Percentiles rank a stretch among this genome's conserved stretches.
Evolutionary conservation across 2,888 invertebrate genomes (phyloP).

Genomic region (Phyllotreta cruciferae): DNA sequence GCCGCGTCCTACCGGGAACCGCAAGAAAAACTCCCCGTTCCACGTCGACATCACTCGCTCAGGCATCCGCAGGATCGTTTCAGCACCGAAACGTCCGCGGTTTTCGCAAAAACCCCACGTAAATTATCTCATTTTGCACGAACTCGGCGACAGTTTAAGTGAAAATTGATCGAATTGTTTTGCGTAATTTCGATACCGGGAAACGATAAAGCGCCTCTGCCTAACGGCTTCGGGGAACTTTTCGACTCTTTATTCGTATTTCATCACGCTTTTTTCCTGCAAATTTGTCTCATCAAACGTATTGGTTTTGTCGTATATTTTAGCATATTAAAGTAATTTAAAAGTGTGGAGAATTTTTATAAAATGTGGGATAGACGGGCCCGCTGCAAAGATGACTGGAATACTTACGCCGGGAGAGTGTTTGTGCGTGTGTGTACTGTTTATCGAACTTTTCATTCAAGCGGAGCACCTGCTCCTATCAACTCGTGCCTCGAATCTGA

Average conservation of each 20-base stretch:
- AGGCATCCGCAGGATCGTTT: constrained; percentile 23
- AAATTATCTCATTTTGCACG: too few species aligned
- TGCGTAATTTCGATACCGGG: constrained; percentile 9
- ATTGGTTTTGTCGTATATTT: too few species aligned
- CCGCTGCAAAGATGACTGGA: too few species aligned
- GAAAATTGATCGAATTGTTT: constrained; percentile 17
- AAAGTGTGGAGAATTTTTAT: too few species aligned
- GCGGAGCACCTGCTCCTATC: constrained; percentile 6
- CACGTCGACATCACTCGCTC: constrained; percentile 25
- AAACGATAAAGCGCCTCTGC: neutral
- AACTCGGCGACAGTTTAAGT: constrained; percentile 13
- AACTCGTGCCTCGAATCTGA: constrained; percentile 13
- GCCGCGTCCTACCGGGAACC: constrained; percentile 44
- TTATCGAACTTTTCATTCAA: constrained; percentile 2
- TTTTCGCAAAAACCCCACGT: constrained; percentile 14
- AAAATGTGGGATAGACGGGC: too few species aligned
- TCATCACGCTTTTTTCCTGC: too few species aligned
- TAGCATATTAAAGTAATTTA: too few species aligned
- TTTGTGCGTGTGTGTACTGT: neutral
- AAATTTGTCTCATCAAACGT: too few species aligned
- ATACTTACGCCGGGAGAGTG: too few species aligned
- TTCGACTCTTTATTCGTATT: too few species aligned
- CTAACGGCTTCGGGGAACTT: constrained; percentile 3
- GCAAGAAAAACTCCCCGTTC: constrained; percentile 31
- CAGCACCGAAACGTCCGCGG: constrained; percentile 13